These are phyloP conservation scores for Drymodes brunneopygia DNA, from an alignment of 2,113 vertebrate genomes.

Conservation along the genomic window DNA sequence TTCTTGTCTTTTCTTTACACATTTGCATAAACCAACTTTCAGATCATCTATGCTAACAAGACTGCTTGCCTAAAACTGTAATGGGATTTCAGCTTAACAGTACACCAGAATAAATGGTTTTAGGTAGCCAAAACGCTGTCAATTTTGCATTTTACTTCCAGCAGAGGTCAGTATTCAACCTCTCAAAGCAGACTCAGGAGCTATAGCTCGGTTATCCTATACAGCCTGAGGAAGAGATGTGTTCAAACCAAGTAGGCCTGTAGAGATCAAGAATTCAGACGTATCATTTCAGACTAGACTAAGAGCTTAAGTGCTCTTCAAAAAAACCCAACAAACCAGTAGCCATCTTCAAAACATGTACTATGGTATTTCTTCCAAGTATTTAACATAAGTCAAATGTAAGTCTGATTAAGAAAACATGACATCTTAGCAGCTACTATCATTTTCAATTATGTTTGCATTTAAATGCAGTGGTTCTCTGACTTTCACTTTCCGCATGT, in stretches of 20 bases:
- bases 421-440: neutral
- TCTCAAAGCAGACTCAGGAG: neutral
- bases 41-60: neutral
- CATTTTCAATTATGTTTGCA: neutral
- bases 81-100: neutral
- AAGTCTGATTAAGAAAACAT: neutral
- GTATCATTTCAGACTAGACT: neutral
- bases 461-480: neutral
- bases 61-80: neutral
- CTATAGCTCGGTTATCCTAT: neutral
- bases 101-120: neutral
- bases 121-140: fast-evolving
- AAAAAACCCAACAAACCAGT: neutral
- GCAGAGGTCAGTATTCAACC: neutral
- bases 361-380: neutral
- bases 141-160: neutral
- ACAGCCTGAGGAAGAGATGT: neutral
- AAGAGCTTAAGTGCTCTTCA: neutral
- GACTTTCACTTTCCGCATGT: neutral
- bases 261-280: neutral
- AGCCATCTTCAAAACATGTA: neutral
- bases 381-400: neutral
- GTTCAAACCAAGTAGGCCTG: neutral
- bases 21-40: neutral
- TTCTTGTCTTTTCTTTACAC: neutral